phyloP scores from a whole-genome alignment of 2,888 invertebrate species.

The Microplitis manilae region DNA sequence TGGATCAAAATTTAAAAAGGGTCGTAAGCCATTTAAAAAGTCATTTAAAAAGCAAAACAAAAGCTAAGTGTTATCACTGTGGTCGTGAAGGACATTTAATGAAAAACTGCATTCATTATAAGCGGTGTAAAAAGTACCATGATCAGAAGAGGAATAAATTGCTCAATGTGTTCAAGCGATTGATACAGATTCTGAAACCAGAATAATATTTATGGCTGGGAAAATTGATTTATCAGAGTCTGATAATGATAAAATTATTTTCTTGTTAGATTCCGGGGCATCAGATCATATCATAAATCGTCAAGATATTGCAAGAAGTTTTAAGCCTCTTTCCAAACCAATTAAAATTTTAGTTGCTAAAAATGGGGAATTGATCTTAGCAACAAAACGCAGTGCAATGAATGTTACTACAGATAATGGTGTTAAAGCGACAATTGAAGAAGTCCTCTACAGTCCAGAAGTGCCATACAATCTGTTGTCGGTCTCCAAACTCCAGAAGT shows the following conservation, averaged over 20 bases:
- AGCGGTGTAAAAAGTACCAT: not conserved
- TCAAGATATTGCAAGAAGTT: not conserved
- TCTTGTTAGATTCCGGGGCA: not conserved
- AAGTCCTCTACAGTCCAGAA: slow-evolving; percentile 58
- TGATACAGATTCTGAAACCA: not conserved
- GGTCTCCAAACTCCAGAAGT: slow-evolving; percentile 55
- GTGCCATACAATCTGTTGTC: slow-evolving; percentile 60
- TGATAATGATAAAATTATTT: slow-evolving; percentile 3
- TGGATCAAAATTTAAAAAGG: not conserved
- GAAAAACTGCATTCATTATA: slow-evolving; percentile 12
- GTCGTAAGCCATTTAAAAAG: not conserved
- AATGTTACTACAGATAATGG: slow-evolving; percentile 54
- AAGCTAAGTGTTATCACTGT: slow-evolving; percentile 32
- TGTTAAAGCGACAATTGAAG: slow-evolving; percentile 43
- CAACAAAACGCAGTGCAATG: slow-evolving; percentile 57
- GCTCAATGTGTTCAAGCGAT: slow-evolving; percentile 12
- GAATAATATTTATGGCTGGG: slow-evolving; percentile 30
- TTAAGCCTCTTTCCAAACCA: not conserved
- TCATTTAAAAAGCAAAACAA: slow-evolving; percentile 19
- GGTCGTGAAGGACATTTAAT: slow-evolving; percentile 19
- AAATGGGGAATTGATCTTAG: slow-evolving; percentile 54
- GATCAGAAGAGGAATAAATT: not conserved
- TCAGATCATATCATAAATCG: slow-evolving; percentile 29
- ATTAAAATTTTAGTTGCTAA: slow-evolving; percentile 55
- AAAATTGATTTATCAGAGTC: not conserved